Evolutionary conservation across 2,113 vertebrate species (phyloP), one percentile per base, ranked within the genome.

Genomic region (Xyrauchen texanus): DNA sequence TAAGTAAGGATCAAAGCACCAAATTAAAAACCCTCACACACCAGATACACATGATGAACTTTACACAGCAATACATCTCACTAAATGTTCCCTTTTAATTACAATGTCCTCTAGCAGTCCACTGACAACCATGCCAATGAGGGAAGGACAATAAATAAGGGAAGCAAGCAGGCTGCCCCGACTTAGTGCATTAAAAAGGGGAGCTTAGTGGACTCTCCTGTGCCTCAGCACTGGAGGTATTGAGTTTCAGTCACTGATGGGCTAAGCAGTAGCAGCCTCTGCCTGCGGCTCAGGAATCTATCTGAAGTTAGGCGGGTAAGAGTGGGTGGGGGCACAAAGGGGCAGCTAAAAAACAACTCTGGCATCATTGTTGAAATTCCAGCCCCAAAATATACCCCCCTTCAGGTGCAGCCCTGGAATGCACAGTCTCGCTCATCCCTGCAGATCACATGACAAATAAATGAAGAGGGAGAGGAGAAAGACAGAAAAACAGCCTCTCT

Each of bases 201-300:
- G 81, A 87, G 84, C 88, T 85, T 86, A 86, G 83, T 4, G 6
- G 76, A 84, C 81, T 86, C 84, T 81, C 81, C 69, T 69, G 73
- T 47, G 68, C 21, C 62, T 65, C 13, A 46, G 65, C 16, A 16
- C 3, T 67, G 44, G 15, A 77, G 82, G 87, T 90, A 82, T 92
- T 89, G 78, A 63, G 85, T 92, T 92, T 90, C 89, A 90, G 82
- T 75, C 72, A 82, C 85, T 89, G 88, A 91, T 89, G 88, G 87
- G 89, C 87, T 90, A 86, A 91, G 83, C 87, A 89, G 85, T 89
- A 89, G 86, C 87, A 90, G 87, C 77, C 89, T 87, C 86, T 88
- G 89, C 89, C 82, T 74, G 53, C 86, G 89, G 84, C 89, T 76
- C 82, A 86, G 88, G 88, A 90, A 92, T 91, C 90, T 86, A 85